These are phyloP conservation scores for Scomber scombrus DNA, from an alignment of 2,113 vertebrate species.

Conservation along the genomic window DNA sequence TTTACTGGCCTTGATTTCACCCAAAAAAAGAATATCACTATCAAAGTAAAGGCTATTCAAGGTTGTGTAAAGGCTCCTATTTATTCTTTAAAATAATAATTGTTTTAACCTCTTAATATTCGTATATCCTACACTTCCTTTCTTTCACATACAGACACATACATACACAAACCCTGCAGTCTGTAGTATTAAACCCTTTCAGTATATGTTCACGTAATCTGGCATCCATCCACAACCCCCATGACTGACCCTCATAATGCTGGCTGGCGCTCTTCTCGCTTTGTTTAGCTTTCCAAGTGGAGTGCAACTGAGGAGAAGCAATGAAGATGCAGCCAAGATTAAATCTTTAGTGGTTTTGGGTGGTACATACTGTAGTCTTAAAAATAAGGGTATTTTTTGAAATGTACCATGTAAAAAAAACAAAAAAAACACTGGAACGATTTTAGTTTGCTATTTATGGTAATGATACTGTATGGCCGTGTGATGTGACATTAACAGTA, in stretches of 20 bases:
- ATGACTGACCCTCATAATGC: conserved; percentile 78
- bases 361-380: conserved; percentile 33
- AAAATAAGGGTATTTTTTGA: conserved; percentile 63
- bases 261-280: conserved; percentile 73
- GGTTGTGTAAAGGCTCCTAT: conserved; percentile 18
- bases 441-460: neutral
- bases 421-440: neutral
- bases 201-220: conserved; percentile 81
- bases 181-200: conserved; percentile 82
- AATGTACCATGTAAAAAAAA: neutral
- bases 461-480: conserved; percentile 18
- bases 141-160: conserved; percentile 17
- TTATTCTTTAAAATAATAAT: neutral
- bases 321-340: conserved; percentile 64
- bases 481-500: conserved; percentile 49
- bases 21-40: conserved; percentile 85
- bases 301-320: conserved; percentile 69
- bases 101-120: conserved; percentile 45
- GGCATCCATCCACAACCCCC: conserved; percentile 77
- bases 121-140: neutral
- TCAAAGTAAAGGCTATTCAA: conserved; percentile 68
- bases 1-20: conserved; percentile 89
- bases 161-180: conserved; percentile 69
- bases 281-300: conserved; percentile 77
- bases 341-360: conserved; percentile 63